Conservation (phyloP, 2,888 invertebrate species). For the Papilio protenor region DNA sequence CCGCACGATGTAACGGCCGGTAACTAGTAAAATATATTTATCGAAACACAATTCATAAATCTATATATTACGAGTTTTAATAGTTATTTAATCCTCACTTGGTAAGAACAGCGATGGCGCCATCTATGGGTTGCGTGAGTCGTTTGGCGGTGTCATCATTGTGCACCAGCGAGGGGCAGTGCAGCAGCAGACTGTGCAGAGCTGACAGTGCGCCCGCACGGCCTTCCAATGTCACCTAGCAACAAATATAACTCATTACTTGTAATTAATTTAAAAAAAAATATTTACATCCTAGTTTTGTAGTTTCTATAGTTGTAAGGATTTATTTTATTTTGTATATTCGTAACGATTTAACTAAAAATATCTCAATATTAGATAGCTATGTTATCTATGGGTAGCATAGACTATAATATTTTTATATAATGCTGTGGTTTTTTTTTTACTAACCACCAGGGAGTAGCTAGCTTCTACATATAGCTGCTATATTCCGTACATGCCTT, state of each 20-base stretch:
- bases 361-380: background rate
- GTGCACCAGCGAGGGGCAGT: conserved; percentile 95
- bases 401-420: background rate
- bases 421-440: background rate
- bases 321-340: background rate
- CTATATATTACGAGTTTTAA: background rate
- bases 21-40: too few species aligned
- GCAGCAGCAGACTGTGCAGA: conserved; percentile 95
- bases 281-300: too few species aligned
- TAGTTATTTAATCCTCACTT: conserved; percentile 86
- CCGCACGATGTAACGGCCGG: too few species aligned
- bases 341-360: background rate
- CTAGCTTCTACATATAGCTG: too few species aligned
- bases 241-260: background rate
- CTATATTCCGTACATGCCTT: background rate
- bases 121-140: conserved; percentile 94
- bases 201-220: conserved; percentile 98
- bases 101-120: conserved; percentile 96
- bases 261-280: background rate
- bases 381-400: background rate
- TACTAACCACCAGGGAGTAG: background rate
- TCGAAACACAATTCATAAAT: too few species aligned
- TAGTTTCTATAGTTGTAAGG: background rate
- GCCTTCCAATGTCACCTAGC: conserved; percentile 95
- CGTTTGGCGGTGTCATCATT: conserved; percentile 96